Evolutionary conservation across 2,797 vertebrate genomes (phyloP), one percentile per base, ranked within the genome.

Genomic region (Phrynocephalus forsythii): DNA sequence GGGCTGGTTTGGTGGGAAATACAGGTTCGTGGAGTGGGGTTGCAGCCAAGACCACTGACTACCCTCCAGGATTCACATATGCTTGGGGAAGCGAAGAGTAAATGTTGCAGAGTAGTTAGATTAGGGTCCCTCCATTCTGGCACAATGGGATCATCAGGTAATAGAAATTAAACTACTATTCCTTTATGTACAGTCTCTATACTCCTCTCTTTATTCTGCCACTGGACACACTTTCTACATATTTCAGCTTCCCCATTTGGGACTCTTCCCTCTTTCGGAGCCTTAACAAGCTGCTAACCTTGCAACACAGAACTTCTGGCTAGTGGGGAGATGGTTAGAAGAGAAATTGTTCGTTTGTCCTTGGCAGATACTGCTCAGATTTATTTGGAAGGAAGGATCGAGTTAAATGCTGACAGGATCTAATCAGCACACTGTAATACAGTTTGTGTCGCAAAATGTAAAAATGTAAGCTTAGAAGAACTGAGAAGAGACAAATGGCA

Each of bases 261-360:
- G 56, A 66, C 1, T 28, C 0, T 0, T 28, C 30, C 69, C 63
- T 63, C 78, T 48, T 22, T 2, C 10, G 18, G 9, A 38, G 75
- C n/a, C 78, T 84, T n/a, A 56, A 67, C 30, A 0, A 0, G 90
- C 38, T 22, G 30, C 69, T 71, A 1, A 38, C n/a, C 38, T 75
- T 48, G 7, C 56, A 66, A 24, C n/a, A 48, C 7, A 67, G 79
- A 67, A 44, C 26, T 60, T 82, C 38, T 20, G 67, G 60, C 28
- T 81, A 63, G 50, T 44, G 13, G 13, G 68, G 38, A 60, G 30
- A 16, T 72, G 18, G 3, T 63, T 73, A 73, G 26, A 63, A 8
- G 44, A 79, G 13, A 24, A 71, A 44, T 44, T 3, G 38, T 22
- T 1, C 1, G 16, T 15, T 48, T 48, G 11, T 73, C 33, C 28